Conservation (phyloP, 1,140 invertebrate genomes). For the Lerema accius region DNA sequence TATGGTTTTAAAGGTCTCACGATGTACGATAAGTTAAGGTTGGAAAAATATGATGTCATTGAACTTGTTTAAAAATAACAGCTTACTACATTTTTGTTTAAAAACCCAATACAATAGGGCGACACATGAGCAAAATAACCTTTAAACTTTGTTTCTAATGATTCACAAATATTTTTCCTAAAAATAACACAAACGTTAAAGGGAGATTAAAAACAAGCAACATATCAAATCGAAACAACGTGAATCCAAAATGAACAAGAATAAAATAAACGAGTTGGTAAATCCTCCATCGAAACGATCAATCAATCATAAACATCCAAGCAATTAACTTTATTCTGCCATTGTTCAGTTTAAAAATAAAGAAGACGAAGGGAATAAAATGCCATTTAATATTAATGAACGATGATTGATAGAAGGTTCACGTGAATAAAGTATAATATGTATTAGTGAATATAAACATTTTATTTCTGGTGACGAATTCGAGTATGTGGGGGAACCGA, state of each 20-base stretch:
- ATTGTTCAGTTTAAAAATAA: neutral
- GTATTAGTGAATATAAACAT: neutral
- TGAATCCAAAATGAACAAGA: no score
- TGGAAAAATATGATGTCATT: slow-evolving; percentile 11
- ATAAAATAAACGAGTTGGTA: no score
- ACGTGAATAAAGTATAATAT: neutral
- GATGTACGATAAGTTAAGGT: slow-evolving; percentile 33
- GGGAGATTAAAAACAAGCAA: no score
- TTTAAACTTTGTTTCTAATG: no score
- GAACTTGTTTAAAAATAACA: slow-evolving; percentile 18
- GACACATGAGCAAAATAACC: no score
- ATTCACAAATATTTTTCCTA: no score
- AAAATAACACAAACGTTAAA: no score
- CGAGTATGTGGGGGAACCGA: no score
- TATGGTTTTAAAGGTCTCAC: slow-evolving; percentile 42
- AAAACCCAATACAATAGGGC: no score
- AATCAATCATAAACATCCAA: neutral
- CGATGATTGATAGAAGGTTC: neutral
- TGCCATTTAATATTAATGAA: neutral
- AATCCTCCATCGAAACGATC: neutral
- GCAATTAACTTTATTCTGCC: neutral
- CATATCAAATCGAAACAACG: no score
- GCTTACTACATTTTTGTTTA: no score
- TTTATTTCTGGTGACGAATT: no score
- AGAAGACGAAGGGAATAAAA: neutral